Evolutionary conservation across 2,113 vertebrate genomes (phyloP), one percentile per base, ranked within the genome.

Genomic region (Saguinus imperator): DNA sequence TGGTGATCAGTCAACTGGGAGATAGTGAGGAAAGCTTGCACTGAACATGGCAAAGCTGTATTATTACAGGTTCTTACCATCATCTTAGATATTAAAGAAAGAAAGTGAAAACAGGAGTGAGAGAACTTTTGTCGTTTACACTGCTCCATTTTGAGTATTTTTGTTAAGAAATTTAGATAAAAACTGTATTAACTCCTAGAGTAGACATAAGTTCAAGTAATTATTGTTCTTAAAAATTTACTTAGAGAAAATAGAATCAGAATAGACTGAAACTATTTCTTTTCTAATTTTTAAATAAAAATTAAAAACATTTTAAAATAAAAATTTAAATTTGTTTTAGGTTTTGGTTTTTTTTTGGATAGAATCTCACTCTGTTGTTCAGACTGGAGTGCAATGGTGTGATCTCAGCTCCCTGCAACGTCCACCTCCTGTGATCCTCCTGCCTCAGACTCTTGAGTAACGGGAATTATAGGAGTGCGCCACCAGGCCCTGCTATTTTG

Each of bases 181-280:
- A 94, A 76, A 40, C 64, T 61, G 3, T 2, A 11, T 45, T 80
- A 95, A 45, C 57, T 86, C 61, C 48, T n/a, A 61, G 4, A 70
- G 25, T 16, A 45, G 40, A 5, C 16, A 48, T 29, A 48, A 11
- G 58, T 27, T 89, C 14, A 94, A 94, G 48, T 70, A 32, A 75
- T 61, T 81, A 52, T 77, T 70, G 87, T 87, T 77, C 76, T 91
- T 77, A 83, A 91, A 68, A 88, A 52, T 93, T 92, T 89, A 29
- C 11, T 80, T 84, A 66, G 1, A 50, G 91, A 80, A 91, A 79
- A 64, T 40, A 29, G 18, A 50, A 77, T n/a, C 40, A 72, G 23
- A 95, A 70, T 82, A 68, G 50, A 48, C n/a, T 29, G 37, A 89
- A 61, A 72, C 25, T 86, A 61, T 95, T 79, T 70, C 43, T 72